phyloP scores from a whole-genome alignment of 1,140 invertebrate genomes.

The Apis laboriosa region DNA sequence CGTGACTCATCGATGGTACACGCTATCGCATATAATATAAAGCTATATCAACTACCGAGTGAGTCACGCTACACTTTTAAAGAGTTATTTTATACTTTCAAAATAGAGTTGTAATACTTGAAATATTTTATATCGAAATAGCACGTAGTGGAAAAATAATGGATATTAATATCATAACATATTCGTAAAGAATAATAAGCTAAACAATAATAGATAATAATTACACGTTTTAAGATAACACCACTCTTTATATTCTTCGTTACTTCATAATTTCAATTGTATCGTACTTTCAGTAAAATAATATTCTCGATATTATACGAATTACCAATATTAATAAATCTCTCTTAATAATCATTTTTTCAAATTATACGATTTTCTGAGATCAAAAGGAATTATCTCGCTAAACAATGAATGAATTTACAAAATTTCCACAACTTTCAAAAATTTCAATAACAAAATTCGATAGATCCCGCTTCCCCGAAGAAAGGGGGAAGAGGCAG shows the following conservation, averaged over 20 bases:
- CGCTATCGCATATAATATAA: slow-evolving; percentile 19
- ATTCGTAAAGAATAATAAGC: background rate
- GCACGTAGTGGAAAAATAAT: background rate
- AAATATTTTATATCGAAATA: background rate
- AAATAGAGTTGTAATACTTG: background rate
- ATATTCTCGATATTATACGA: no score
- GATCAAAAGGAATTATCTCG: no score
- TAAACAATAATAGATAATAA: background rate
- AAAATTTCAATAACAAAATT: no score
- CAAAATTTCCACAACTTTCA: no score
- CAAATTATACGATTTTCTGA: no score
- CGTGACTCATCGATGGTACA: slow-evolving; percentile 15
- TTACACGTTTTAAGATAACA: background rate
- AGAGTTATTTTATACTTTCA: background rate
- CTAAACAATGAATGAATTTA: no score
- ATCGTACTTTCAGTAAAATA: no score
- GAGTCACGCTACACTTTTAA: slow-evolving; percentile 1
- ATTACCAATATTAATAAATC: no score
- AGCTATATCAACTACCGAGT: slow-evolving; percentile 1
- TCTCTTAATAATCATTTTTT: no score
- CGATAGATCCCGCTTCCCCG: no score
- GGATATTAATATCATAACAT: background rate
- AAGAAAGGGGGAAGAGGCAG: no score
- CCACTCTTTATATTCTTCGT: no score
- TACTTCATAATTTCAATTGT: background rate